Conservation (phyloP, 2,888 invertebrate species). For the Siphonodentalium dalli region DNA sequence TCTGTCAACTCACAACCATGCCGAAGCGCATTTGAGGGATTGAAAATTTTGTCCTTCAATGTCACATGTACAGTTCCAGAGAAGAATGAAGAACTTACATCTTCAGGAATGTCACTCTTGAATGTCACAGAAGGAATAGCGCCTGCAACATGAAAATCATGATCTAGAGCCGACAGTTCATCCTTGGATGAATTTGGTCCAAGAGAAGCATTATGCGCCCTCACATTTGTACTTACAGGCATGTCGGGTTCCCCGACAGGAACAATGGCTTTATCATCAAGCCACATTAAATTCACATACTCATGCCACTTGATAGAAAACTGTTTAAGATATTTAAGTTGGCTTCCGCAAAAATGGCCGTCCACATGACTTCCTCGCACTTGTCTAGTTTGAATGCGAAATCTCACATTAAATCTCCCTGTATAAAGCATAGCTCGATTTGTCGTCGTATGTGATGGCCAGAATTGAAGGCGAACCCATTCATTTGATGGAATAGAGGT, state of each 20-base stretch:
- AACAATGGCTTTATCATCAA: constrained; percentile 12
- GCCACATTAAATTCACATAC: not conserved
- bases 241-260: constrained; percentile 9
- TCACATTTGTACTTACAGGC: constrained; percentile 1
- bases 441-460: constrained; percentile 4
- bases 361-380: constrained; percentile 11
- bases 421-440: constrained; percentile 8
- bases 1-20: too few relatives aligned
- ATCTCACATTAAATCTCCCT: constrained; percentile 10
- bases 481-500: constrained; percentile 6
- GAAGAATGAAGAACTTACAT: too few relatives aligned
- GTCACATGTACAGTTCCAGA: too few relatives aligned
- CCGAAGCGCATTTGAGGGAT: too few relatives aligned
- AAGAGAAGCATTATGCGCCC: constrained; percentile 2
- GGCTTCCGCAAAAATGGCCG: not conserved
- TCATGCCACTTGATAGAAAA: constrained; percentile 5
- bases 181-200: not conserved
- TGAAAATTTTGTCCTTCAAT: too few relatives aligned
- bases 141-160: constrained; percentile 14
- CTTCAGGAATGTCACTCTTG: too few relatives aligned
- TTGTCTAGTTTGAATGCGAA: constrained; percentile 11
- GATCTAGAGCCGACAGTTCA: constrained; percentile 3
- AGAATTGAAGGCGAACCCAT: constrained; percentile 12
- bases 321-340: not conserved
- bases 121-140: constrained; percentile 19